Conservation (phyloP, 1,140 invertebrate species). For the Drosophila busckii region DNA sequence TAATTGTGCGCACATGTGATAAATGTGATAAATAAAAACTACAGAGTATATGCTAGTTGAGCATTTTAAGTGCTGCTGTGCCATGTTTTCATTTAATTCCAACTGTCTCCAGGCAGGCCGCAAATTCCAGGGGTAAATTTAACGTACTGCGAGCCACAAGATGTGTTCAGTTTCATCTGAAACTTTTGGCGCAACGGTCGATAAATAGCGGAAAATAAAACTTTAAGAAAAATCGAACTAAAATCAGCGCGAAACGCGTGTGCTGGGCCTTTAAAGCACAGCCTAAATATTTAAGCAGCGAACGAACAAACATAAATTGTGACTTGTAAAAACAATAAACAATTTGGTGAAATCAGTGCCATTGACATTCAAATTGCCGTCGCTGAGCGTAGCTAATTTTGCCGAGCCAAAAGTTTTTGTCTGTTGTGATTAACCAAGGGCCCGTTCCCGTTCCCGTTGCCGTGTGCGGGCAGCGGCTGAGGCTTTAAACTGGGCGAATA, state of each 20-base stretch:
- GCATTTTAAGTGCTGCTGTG: too few relatives aligned
- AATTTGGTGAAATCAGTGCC: neutral
- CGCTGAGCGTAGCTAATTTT: slow-evolving; percentile 1
- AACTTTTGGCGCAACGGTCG: slow-evolving; percentile 76
- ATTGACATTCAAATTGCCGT: slow-evolving; percentile 1
- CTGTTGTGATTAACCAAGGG: neutral
- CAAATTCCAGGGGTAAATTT: too few relatives aligned
- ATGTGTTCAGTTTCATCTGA: slow-evolving; percentile 78
- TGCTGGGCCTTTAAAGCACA: slow-evolving; percentile 13
- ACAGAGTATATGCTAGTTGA: too few relatives aligned
- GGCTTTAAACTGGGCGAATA: slow-evolving; percentile 66
- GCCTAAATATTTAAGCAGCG: too few relatives aligned
- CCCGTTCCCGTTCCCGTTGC: slow-evolving; percentile 32
- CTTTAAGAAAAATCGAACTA: neutral
- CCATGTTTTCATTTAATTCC: too few relatives aligned
- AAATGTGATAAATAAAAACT: too few relatives aligned
- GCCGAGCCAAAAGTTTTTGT: neutral
- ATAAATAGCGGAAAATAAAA: slow-evolving; percentile 30
- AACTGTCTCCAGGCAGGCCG: too few relatives aligned
- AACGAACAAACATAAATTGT: slow-evolving; percentile 5
- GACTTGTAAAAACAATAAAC: slow-evolving; percentile 11
- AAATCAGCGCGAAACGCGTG: slow-evolving; percentile 36
- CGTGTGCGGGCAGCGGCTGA: slow-evolving; percentile 24
- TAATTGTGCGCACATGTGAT: too few relatives aligned
- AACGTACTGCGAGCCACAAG: slow-evolving; percentile 56